phyloP scores from a whole-genome alignment of 2,888 invertebrate species.

The Pocota personata region DNA sequence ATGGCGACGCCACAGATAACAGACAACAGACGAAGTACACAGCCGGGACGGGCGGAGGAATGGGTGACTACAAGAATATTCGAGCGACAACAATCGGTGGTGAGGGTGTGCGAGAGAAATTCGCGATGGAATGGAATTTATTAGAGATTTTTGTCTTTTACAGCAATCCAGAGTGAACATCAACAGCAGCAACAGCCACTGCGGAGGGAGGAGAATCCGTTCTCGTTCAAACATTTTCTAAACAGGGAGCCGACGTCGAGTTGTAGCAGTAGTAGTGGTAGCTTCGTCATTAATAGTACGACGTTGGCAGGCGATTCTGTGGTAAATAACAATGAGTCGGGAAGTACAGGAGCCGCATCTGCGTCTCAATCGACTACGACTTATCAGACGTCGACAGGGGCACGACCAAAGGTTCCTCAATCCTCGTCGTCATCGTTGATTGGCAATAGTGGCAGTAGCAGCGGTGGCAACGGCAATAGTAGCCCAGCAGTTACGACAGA shows the following conservation, averaged over 20 bases:
- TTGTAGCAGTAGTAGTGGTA: constrained; percentile 47
- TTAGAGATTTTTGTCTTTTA: not conserved
- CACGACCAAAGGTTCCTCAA: constrained; percentile 89
- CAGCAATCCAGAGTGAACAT: constrained; percentile 48
- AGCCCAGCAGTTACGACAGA: constrained; percentile 65
- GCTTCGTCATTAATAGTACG: constrained; percentile 63
- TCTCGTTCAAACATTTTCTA: constrained; percentile 93
- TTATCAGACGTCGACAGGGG: constrained; percentile 85
- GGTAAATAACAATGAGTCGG: constrained; percentile 46
- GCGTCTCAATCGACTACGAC: constrained; percentile 32
- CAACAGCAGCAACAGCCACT: constrained; percentile 41
- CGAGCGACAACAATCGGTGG: constrained; percentile 75
- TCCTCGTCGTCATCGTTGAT: constrained; percentile 79
- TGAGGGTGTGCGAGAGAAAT: constrained; percentile 47
- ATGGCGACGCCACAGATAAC: constrained; percentile 57
- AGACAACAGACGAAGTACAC: constrained; percentile 45
- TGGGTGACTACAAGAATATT: constrained; percentile 78
- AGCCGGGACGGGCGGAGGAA: not conserved
- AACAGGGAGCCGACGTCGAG: constrained; percentile 85
- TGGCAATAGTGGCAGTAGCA: constrained; percentile 37
- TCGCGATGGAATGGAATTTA: not conserved
- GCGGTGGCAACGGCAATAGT: constrained; percentile 60
- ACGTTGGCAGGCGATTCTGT: constrained; percentile 41
- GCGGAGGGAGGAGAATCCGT: constrained; percentile 85
- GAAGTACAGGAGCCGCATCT: constrained; percentile 5